Percentiles rank a stretch among this genome's conserved stretches.
Evolutionary conservation across 2,888 invertebrate species (phyloP).

Genomic region (Nematopogon swammerdamellus): DNA sequence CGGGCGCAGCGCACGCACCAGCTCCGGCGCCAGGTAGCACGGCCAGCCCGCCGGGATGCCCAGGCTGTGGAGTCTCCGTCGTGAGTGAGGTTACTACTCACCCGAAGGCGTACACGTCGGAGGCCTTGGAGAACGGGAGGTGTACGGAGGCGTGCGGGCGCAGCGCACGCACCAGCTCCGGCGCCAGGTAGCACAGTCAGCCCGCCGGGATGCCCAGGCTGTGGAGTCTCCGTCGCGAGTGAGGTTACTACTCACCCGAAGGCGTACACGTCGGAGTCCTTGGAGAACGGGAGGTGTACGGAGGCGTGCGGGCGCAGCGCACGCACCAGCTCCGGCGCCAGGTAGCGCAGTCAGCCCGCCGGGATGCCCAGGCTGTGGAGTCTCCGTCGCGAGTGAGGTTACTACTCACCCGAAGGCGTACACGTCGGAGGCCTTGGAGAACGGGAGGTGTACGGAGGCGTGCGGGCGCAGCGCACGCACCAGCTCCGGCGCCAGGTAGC

Average conservation of each 20-base stretch:
- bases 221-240: no score
- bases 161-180: slow-evolving; percentile 89
- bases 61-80: no score
- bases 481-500: slow-evolving; percentile 97
- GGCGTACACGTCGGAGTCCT: slow-evolving; percentile 93
- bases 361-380: slow-evolving; percentile 90
- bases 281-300: slow-evolving; percentile 85
- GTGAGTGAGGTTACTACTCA: no score
- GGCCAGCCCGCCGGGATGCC: slow-evolving; percentile 90
- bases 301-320: slow-evolving; percentile 80
- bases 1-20: slow-evolving; percentile 82
- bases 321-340: slow-evolving; percentile 94
- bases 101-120: slow-evolving; percentile 98
- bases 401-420: slow-evolving; percentile 97
- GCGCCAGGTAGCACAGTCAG: slow-evolving; percentile 98
- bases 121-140: slow-evolving; percentile 87
- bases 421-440: slow-evolving; percentile 89
- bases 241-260: slow-evolving; percentile 96
- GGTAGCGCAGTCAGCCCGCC: slow-evolving; percentile 96
- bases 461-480: slow-evolving; percentile 82
- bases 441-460: slow-evolving; percentile 82
- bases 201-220: slow-evolving; percentile 91
- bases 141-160: slow-evolving; percentile 77
- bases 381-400: no score
- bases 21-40: slow-evolving; percentile 93